Evolutionary conservation across 2,888 invertebrate species (phyloP).

Genomic region (Eledona agricola): DNA sequence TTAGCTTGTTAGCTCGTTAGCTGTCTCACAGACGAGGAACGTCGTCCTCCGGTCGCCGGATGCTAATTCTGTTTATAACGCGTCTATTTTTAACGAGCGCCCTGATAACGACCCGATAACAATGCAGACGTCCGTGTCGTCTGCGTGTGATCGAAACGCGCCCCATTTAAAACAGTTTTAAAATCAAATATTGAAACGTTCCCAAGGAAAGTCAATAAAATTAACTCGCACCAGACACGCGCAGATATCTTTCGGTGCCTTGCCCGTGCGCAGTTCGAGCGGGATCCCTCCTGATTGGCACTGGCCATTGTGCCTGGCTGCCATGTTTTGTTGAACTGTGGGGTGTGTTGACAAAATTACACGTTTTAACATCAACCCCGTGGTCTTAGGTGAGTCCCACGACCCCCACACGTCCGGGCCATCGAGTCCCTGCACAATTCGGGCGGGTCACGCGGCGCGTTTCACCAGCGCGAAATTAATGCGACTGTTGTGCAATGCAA

Average conservation of each 20-base stretch:
- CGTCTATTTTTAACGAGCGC: background rate
- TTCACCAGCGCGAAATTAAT: slow-evolving; percentile 11
- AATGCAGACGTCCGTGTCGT: too few relatives aligned
- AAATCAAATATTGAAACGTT: slow-evolving; percentile 30
- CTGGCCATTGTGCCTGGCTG: slow-evolving; percentile 64
- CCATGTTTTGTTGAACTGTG: slow-evolving; percentile 82
- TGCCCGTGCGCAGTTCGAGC: slow-evolving; percentile 54
- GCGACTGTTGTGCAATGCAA: slow-evolving; percentile 47
- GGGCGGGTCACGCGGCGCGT: slow-evolving; percentile 12
- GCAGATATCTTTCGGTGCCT: slow-evolving; percentile 18
- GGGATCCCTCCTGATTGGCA: slow-evolving; percentile 57
- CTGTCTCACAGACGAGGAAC: too few relatives aligned
- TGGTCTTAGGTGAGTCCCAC: slow-evolving; percentile 50
- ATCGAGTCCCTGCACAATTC: slow-evolving; percentile 8
- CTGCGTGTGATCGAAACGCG: slow-evolving; percentile 2
- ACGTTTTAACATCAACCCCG: slow-evolving; percentile 58
- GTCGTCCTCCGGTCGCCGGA: too few relatives aligned
- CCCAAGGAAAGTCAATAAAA: slow-evolving; percentile 32
- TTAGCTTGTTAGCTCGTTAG: too few relatives aligned
- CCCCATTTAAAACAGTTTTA: slow-evolving; percentile 14
- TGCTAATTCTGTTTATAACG: background rate
- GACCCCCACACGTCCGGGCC: background rate
- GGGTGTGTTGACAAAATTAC: slow-evolving; percentile 64
- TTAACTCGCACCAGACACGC: slow-evolving; percentile 27
- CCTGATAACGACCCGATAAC: too few relatives aligned